Conservation (phyloP, 2,113 vertebrate species). For the Circaetus cinerascens region DNA sequence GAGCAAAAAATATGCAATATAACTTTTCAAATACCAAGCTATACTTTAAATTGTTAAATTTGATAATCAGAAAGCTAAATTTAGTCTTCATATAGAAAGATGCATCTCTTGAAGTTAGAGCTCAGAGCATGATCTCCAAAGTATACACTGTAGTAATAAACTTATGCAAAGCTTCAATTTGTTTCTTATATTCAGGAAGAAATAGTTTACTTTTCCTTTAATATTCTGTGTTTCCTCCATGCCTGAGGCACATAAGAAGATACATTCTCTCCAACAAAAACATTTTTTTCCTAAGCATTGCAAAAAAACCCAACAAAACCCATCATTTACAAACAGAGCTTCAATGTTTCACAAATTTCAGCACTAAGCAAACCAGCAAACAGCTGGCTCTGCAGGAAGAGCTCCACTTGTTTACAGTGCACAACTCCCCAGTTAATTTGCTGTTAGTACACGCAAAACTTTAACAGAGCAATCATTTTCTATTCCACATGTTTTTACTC, state of each 20-base stretch:
- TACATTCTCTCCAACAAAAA: background rate
- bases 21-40: background rate
- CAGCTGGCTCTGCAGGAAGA: slow-evolving; percentile 8
- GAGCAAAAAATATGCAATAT: background rate
- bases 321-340: slow-evolving; percentile 25
- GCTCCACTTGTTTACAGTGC: slow-evolving; percentile 5
- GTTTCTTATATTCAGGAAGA: background rate
- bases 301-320: background rate
- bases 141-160: background rate
- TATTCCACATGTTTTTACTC: background rate
- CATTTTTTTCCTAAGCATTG: background rate
- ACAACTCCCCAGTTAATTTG: background rate
- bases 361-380: background rate
- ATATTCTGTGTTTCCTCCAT: background rate
- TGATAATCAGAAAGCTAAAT: background rate
- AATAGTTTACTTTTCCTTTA: background rate
- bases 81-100: background rate
- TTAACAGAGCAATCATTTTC: background rate
- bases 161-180: background rate
- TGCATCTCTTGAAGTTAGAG: background rate
- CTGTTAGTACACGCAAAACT: background rate
- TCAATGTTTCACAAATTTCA: background rate
- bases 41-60: background rate
- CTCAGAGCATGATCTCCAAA: background rate
- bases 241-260: background rate